Base-by-base conservation (phyloP, 2,888 invertebrate species). In the Euphydryas editha region DNA sequence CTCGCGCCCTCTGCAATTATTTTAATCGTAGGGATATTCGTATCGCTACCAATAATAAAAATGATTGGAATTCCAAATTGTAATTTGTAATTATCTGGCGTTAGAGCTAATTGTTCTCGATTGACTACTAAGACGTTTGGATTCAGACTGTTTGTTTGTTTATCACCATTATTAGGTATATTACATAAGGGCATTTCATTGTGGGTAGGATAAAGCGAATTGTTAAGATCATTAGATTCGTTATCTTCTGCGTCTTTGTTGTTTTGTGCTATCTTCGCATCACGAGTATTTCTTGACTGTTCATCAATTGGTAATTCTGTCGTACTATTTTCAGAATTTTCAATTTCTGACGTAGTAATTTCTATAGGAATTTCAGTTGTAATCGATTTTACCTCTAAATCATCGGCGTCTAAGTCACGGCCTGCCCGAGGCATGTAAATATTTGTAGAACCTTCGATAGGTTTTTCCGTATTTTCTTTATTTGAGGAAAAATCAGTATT, bases 401-500 rank as follows among this genome's bases (percentile, higher is more conserved):
- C 49, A 36, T 36, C 51, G 30, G 60, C 30, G 13, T 62, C 18
- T 39, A 67, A 51, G 3, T 54, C 69, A 18, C 65, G 55, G 15
- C 61, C 65, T 11, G 24, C 54, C 44, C 61, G 62, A 21, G 65
- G 59, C 51, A 15, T 57, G 47, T 37, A 47, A 5, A 15, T 17
- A 1, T 15, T 6, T 46, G 55, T 39, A 11, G 56, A 49, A 17
- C 11, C 39, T 21, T 62, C 67, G 5, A 42, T 39, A 15, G 59
- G 13, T 20, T 37, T 47, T 30, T 59, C 63, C 49, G 67, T 62
- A 15, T 20, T 56, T 30, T 49, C 55, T 6, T 11, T 11, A 62
- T 49, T 56, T 17, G 63, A 65, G 20, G 65, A 47, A 59, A 69
- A 73, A 11, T 71, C 68, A 17, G 66, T 67, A 47, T 69, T 73